phyloP scores from a whole-genome alignment of 2,888 invertebrate species.

The Ferdinandea cuprea region DNA sequence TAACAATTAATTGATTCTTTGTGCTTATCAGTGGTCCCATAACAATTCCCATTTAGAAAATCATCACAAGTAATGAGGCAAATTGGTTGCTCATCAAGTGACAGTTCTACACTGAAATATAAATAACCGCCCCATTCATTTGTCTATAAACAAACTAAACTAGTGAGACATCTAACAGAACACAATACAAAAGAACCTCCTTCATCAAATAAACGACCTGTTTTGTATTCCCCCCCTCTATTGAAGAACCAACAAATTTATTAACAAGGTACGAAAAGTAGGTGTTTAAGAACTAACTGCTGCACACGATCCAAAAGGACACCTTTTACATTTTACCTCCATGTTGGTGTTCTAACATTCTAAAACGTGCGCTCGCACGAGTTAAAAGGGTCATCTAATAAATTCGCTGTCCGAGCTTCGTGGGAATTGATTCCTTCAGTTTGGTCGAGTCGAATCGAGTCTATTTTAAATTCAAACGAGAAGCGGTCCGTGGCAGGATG shows the following conservation, averaged over 20 bases:
- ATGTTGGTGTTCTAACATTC: constrained; percentile 47
- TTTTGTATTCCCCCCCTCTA: constrained; percentile 15
- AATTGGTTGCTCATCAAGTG: no score
- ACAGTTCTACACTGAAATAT: no score
- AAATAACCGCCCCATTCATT: no score
- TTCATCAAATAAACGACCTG: constrained; percentile 5
- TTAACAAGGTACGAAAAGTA: constrained; percentile 49
- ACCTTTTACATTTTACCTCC: constrained; percentile 26
- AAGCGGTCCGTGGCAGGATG: constrained; percentile 56
- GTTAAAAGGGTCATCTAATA: constrained; percentile 70
- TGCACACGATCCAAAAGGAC: constrained; percentile 46
- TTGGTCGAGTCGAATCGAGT: no score
- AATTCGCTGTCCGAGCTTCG: constrained; percentile 64
- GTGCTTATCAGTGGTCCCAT: no score
- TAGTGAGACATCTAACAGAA: constrained; percentile 16
- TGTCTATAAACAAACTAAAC: no score
- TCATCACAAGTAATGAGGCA: no score
- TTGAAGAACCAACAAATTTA: constrained; percentile 45
- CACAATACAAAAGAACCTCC: neutral
- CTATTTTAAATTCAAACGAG: constrained; percentile 64
- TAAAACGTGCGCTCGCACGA: constrained; percentile 44
- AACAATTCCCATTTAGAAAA: no score
- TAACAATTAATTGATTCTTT: no score
- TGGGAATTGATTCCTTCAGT: constrained; percentile 61
- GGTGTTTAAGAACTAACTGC: constrained; percentile 60